phyloP scores from a whole-genome alignment of 1,140 invertebrate genomes.

The Vanessa tameamea region DNA sequence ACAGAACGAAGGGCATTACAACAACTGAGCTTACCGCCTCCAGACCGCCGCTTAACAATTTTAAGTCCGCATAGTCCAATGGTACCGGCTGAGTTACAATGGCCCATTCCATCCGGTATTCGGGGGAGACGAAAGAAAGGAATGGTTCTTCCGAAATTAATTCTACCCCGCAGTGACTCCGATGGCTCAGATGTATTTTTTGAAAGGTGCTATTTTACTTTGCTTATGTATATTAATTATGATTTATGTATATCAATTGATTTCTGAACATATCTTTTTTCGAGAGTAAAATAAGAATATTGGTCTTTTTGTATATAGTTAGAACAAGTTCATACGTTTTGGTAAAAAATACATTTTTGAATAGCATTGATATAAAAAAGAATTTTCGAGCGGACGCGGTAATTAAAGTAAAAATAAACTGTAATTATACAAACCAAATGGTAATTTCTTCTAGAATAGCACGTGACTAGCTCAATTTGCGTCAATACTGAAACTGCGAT shows the following conservation, averaged over 20 bases:
- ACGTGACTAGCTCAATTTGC: conserved; percentile 15
- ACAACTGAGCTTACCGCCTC: conserved; percentile 86
- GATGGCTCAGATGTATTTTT: conserved; percentile 83
- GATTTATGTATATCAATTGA: too few species aligned
- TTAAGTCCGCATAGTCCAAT: conserved; percentile 87
- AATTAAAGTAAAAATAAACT: not conserved
- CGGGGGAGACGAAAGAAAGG: conserved; percentile 86
- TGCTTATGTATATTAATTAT: not conserved
- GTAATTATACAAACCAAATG: not conserved
- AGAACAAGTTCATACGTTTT: not conserved
- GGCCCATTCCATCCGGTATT: conserved; percentile 82
- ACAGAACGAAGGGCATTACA: conserved; percentile 83
- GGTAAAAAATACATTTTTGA: not conserved
- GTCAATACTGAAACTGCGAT: conserved; percentile 22
- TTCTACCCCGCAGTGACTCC: conserved; percentile 86
- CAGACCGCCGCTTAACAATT: conserved; percentile 85
- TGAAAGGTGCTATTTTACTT: conserved; percentile 72
- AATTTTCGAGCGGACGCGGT: not conserved
- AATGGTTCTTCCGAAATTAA: conserved; percentile 87
- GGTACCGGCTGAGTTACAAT: conserved; percentile 82
- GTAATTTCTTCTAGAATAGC: conserved; percentile 2
- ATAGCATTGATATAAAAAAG: not conserved
- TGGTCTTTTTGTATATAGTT: too few species aligned
- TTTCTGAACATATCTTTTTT: too few species aligned
- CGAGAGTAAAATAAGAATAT: too few species aligned